phyloP scores from a whole-genome alignment of 2,113 vertebrate genomes.

The Thryonomys swinderianus region DNA sequence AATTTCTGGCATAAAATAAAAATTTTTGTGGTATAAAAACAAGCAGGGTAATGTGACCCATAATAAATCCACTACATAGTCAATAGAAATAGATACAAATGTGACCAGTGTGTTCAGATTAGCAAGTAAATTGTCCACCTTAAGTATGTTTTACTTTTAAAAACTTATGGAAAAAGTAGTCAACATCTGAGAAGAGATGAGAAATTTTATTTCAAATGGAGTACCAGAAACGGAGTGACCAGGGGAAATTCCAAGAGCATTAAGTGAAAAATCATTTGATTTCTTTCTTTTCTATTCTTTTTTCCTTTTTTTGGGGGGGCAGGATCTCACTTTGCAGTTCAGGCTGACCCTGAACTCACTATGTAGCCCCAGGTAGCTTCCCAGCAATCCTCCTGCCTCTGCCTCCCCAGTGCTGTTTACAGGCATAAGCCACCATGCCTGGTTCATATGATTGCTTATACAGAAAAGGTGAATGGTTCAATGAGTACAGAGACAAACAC shows the following conservation, averaged over 20 bases:
- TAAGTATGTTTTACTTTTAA: background rate
- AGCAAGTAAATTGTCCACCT: background rate
- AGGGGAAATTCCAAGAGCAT: background rate
- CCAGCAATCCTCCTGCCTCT: too few relatives aligned
- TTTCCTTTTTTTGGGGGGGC: too few relatives aligned
- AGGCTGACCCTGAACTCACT: too few relatives aligned
- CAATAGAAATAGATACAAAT: background rate
- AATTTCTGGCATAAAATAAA: background rate
- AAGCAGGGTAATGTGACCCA: background rate
- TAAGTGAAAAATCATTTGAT: background rate
- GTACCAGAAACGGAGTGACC: background rate
- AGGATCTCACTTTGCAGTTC: too few relatives aligned
- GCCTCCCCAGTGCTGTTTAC: too few relatives aligned
- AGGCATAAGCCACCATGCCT: too few relatives aligned
- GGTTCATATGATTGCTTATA: too few relatives aligned
- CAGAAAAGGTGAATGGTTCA: background rate
- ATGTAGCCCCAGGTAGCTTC: too few relatives aligned
- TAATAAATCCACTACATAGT: background rate
- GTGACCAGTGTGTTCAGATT: background rate
- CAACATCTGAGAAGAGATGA: background rate
- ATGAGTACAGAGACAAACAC: background rate
- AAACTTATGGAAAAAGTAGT: background rate
- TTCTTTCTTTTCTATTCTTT: too few relatives aligned
- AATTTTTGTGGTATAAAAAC: background rate
- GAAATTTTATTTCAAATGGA: constrained; percentile 6